Base-by-base conservation (phyloP, 1,140 invertebrate species). In the Lordiphosa stackelbergi region DNA sequence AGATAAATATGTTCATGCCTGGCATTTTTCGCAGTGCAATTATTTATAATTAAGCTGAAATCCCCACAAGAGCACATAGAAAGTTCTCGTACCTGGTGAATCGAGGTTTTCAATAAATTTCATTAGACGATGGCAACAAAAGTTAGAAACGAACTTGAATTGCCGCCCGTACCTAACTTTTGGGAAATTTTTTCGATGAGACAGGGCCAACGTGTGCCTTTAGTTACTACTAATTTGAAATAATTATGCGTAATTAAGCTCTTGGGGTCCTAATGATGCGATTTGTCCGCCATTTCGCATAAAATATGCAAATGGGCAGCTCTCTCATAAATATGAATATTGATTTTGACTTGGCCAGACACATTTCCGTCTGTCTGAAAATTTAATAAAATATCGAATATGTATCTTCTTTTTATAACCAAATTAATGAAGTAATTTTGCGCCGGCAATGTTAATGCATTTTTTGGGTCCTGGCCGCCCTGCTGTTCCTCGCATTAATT, bases 241-340 rank as follows among this genome's bases (percentile, higher is more conserved):
- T 49, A 49, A 49, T 36, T 49, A 49, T 49, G 47, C 47, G 47
- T 49, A 49, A 49, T 37, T 60, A 52, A 47, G 22, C 43, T 37
- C 37, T 28, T 12, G 11, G 43, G 37, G 28, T 36, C 28, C 38
- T 34, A 62, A 40, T 45, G 42, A 41, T 43, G 49, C 22, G 54
- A 53, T 57, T 59, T 59, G 34, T 42, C 41, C 53, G 47, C 35
- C 47, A 53, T 43, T 41, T 53, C 35, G 53, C 60, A 70, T 70
- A 56, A 70, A 70, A 61, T 66, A 70, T 66, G 66, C 49, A 70
- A 70, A 70, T 66, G 31, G 8, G 16, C 28, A 37, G 22, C 16
- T 16, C 16, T 10, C 43, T 45, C 60, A 57, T 28, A 43, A 54
- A 43, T 31, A 31, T 31, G 7, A 31, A 49, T 57, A 68, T 63